Evolutionary conservation across 2,113 vertebrate genomes (phyloP).

Genomic region (Emydura subglobosa): DNA sequence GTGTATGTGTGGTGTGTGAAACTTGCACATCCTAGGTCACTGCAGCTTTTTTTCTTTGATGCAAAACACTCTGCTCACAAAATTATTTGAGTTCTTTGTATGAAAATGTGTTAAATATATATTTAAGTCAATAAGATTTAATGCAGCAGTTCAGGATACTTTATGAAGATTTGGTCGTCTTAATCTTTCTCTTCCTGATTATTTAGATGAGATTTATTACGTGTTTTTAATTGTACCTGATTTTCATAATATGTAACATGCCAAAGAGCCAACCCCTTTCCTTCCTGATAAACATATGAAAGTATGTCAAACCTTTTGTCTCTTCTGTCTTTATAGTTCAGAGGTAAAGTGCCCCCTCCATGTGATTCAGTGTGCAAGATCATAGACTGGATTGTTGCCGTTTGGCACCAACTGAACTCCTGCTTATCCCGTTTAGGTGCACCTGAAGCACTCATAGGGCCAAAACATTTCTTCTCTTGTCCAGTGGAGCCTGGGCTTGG

Average conservation of each 20-base stretch:
- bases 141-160: background rate
- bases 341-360: constrained; percentile 81
- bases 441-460: constrained; percentile 91
- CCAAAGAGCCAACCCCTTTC: background rate
- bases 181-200: background rate
- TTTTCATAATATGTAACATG: background rate
- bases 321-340: constrained; percentile 77
- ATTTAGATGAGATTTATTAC: background rate
- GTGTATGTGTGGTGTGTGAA: background rate
- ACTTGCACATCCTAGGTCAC: background rate
- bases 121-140: background rate
- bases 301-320: constrained; percentile 52
- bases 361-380: constrained; percentile 83
- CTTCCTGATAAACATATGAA: constrained; percentile 55
- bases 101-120: background rate
- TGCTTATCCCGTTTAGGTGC: constrained; percentile 92
- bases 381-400: constrained; percentile 87
- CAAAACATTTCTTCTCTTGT: constrained; percentile 92
- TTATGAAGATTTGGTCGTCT: background rate
- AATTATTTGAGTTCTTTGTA: background rate
- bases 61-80: background rate
- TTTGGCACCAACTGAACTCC: constrained; percentile 94
- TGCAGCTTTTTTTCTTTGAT: background rate
- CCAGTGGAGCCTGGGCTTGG: constrained; percentile 85
- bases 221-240: background rate